Evolutionary conservation across 2,888 invertebrate species (phyloP).

Genomic region (Nomada goodeniana): DNA sequence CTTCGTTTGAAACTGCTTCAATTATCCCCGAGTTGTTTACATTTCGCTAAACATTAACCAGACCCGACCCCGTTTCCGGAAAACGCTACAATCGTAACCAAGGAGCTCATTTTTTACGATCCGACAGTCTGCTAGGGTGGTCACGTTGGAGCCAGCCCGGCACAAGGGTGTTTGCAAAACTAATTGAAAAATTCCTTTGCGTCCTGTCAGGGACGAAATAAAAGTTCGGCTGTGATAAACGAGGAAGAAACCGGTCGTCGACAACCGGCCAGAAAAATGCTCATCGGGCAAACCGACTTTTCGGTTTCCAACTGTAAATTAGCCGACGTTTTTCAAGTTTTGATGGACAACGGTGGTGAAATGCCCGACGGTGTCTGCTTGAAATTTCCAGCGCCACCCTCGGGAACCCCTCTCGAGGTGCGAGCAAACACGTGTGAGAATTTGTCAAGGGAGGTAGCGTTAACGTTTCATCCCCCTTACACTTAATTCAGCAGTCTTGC

Average conservation of each 20-base stretch:
- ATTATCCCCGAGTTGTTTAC: slow-evolving; percentile 42
- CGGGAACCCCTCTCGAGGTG: slow-evolving; percentile 27
- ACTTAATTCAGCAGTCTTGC: slow-evolving; percentile 50
- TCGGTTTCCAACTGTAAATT: slow-evolving; percentile 59
- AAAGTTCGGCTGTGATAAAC: slow-evolving; percentile 66
- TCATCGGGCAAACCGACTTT: slow-evolving; percentile 59
- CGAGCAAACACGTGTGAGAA: slow-evolving; percentile 34
- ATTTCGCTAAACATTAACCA: slow-evolving; percentile 41
- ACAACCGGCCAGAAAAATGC: slow-evolving; percentile 58
- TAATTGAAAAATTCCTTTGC: slow-evolving; percentile 72
- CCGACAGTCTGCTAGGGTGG: slow-evolving; percentile 30
- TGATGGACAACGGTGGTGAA: slow-evolving; percentile 56
- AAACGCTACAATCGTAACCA: slow-evolving; percentile 35
- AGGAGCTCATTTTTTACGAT: slow-evolving; percentile 60
- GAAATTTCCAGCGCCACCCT: slow-evolving; percentile 53
- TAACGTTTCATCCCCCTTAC: slow-evolving; percentile 45
- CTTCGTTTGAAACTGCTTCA: slow-evolving; percentile 37
- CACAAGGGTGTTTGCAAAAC: slow-evolving; percentile 55
- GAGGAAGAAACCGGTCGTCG: slow-evolving; percentile 55
- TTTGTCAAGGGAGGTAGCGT: slow-evolving; percentile 53
- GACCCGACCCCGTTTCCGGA: background rate
- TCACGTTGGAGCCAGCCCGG: slow-evolving; percentile 38
- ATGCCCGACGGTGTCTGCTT: slow-evolving; percentile 13
- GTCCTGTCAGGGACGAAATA: slow-evolving; percentile 61
- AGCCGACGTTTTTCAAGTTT: slow-evolving; percentile 69